A percentile compares a stretch with the other conserved stretches of the same genome.
phyloP scores from a whole-genome alignment of 2,888 invertebrate genomes.

The Lacanobia wlatinum region DNA sequence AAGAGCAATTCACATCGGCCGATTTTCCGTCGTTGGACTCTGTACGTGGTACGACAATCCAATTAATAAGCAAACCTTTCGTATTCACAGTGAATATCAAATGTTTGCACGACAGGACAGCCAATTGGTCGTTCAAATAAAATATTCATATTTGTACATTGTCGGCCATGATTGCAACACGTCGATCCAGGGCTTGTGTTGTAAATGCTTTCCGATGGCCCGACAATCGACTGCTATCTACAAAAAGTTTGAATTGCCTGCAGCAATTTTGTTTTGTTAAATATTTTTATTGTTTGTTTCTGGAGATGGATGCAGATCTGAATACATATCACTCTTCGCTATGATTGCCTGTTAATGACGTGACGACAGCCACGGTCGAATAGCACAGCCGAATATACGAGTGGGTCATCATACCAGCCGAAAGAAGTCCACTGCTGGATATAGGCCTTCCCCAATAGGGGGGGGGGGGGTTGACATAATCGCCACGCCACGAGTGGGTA shows the following conservation, averaged over 20 bases:
- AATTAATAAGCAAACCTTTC: slow-evolving; percentile 89
- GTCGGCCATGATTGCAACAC: slow-evolving; percentile 76
- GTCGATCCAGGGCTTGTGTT: slow-evolving; percentile 49
- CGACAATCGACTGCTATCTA: slow-evolving; percentile 33
- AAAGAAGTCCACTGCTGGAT: too few species aligned
- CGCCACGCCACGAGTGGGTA: neutral
- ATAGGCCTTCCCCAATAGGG: too few species aligned
- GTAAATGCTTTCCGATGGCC: slow-evolving; percentile 58
- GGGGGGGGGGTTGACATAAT: too few species aligned
- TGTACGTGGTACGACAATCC: slow-evolving; percentile 84
- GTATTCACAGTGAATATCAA: slow-evolving; percentile 87
- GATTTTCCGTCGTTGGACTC: slow-evolving; percentile 78
- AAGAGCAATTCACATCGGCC: slow-evolving; percentile 85
- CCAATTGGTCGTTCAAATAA: slow-evolving; percentile 85
- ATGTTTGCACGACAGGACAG: slow-evolving; percentile 80
- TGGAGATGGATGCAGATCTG: neutral
- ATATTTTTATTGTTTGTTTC: slow-evolving; percentile 12
- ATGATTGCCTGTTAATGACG: neutral
- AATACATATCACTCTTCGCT: neutral
- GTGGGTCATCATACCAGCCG: too few species aligned
- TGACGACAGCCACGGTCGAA: too few species aligned
- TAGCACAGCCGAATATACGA: too few species aligned
- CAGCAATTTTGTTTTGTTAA: slow-evolving; percentile 18
- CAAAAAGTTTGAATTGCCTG: slow-evolving; percentile 34
- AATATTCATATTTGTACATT: slow-evolving; percentile 86